Evolutionary conservation across 2,113 vertebrate species (phyloP).

Genomic region (Gadus chalcogrammus): DNA sequence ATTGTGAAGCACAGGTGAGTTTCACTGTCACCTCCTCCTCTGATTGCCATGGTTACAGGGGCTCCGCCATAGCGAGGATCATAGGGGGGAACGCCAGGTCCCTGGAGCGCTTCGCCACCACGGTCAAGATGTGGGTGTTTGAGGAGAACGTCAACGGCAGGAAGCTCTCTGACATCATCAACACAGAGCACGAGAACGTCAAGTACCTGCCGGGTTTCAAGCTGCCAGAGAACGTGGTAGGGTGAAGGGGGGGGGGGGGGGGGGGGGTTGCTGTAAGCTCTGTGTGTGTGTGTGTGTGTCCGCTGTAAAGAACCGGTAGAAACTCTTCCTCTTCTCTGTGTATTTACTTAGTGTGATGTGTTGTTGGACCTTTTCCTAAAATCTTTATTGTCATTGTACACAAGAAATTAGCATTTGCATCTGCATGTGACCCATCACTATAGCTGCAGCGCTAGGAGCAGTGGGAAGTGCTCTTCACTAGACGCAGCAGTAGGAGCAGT

Average conservation of each 20-base stretch:
- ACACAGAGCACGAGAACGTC: slow-evolving; percentile 88
- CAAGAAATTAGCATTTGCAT: too few relatives aligned
- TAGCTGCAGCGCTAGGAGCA: too few relatives aligned
- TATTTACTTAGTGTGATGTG: too few relatives aligned
- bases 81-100: slow-evolving; percentile 82
- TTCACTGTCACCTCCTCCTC: neutral
- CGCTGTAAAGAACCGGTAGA: too few relatives aligned
- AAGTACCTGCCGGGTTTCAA: slow-evolving; percentile 92
- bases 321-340: too few relatives aligned
- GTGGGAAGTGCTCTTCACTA: too few relatives aligned
- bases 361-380: too few relatives aligned
- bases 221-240: slow-evolving; percentile 92
- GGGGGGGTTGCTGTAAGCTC: too few relatives aligned
- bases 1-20: neutral
- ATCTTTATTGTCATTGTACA: too few relatives aligned
- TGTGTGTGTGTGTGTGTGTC: too few relatives aligned
- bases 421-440: too few relatives aligned
- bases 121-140: slow-evolving; percentile 92
- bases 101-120: slow-evolving; percentile 79
- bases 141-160: slow-evolving; percentile 85
- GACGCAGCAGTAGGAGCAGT: too few relatives aligned
- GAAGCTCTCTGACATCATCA: slow-evolving; percentile 91
- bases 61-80: slow-evolving; percentile 88
- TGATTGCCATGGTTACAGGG: slow-evolving; percentile 70
- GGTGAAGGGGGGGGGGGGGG: slow-evolving; percentile 29